These are phyloP conservation scores for Deilephila elpenor DNA, from an alignment of 2,888 invertebrate species.

Conservation along the genomic window DNA sequence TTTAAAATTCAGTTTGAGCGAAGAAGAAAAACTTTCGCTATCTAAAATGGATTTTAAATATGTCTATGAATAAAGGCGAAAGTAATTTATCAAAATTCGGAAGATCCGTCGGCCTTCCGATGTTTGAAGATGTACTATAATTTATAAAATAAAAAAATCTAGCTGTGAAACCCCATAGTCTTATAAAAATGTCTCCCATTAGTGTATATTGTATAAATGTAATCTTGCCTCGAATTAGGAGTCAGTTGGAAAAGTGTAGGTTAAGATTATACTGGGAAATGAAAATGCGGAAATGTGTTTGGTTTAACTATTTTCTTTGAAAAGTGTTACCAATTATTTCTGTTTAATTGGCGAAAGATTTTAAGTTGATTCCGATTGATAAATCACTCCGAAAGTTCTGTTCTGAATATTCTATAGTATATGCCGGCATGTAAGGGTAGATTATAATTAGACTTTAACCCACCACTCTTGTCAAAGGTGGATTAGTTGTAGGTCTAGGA, in stretches of 20 bases:
- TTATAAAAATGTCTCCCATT: conserved; percentile 57
- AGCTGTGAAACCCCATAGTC: conserved; percentile 63
- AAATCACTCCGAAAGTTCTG: too few species aligned
- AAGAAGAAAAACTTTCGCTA: too few species aligned
- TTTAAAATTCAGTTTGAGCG: too few species aligned
- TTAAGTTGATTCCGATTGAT: conserved; percentile 15
- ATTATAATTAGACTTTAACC: too few species aligned
- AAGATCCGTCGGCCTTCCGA: background rate
- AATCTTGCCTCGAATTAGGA: conserved; percentile 29
- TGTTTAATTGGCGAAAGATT: background rate
- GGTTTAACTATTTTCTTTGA: background rate
- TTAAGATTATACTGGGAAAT: background rate
- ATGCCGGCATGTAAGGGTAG: too few species aligned
- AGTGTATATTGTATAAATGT: conserved; percentile 39
- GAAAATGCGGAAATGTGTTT: conserved; percentile 6
- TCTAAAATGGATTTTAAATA: too few species aligned
- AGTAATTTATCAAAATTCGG: conserved; percentile 11
- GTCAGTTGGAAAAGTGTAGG: conserved; percentile 21
- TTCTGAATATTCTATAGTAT: too few species aligned
- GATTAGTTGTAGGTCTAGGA: too few species aligned
- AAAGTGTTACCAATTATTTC: background rate
- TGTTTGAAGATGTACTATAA: conserved; percentile 4
- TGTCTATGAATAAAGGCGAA: too few species aligned
- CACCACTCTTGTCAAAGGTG: too few species aligned
- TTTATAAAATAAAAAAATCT: conserved; percentile 31